phyloP scores from a whole-genome alignment of 2,113 vertebrate genomes.

The Gymnocephalus cernua region DNA sequence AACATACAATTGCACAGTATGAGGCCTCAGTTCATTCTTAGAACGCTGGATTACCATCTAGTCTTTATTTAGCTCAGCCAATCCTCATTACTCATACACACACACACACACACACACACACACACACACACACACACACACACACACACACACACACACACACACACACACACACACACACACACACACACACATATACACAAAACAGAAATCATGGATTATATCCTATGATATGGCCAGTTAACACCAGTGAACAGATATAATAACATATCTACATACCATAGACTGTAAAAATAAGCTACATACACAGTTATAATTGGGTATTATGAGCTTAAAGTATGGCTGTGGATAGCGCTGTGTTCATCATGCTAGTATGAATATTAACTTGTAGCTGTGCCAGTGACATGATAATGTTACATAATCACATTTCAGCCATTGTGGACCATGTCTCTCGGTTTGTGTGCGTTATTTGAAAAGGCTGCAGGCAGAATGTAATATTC shows the following conservation, averaged over 20 bases:
- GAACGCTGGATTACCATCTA: conserved; percentile 77
- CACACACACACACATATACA: too few relatives aligned
- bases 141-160: not conserved
- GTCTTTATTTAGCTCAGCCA: conserved; percentile 80
- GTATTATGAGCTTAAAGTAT: not conserved
- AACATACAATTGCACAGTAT: conserved; percentile 13
- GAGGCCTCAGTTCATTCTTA: conserved; percentile 69
- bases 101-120: conserved; percentile 21
- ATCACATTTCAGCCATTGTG: conserved; percentile 50
- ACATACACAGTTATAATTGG: not conserved
- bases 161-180: conserved; percentile 6
- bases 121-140: conserved; percentile 3
- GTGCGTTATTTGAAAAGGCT: conserved; percentile 39
- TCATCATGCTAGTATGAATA: conserved; percentile 24
- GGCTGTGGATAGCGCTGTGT: not conserved
- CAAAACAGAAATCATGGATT: conserved; percentile 43
- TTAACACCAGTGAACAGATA: conserved; percentile 19
- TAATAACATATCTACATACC: not conserved
- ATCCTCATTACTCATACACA: conserved; percentile 74
- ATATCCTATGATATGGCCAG: conserved; percentile 8
- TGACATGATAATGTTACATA: conserved; percentile 62
- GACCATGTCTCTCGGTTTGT: conserved; percentile 22
- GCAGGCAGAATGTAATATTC: conserved; percentile 11
- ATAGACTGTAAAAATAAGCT: too few relatives aligned
- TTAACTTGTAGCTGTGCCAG: conserved; percentile 26